A percentile compares a stretch with the other conserved stretches of the same genome.
phyloP scores from a whole-genome alignment of 1,140 invertebrate species.

The Tribolium castaneum region DNA sequence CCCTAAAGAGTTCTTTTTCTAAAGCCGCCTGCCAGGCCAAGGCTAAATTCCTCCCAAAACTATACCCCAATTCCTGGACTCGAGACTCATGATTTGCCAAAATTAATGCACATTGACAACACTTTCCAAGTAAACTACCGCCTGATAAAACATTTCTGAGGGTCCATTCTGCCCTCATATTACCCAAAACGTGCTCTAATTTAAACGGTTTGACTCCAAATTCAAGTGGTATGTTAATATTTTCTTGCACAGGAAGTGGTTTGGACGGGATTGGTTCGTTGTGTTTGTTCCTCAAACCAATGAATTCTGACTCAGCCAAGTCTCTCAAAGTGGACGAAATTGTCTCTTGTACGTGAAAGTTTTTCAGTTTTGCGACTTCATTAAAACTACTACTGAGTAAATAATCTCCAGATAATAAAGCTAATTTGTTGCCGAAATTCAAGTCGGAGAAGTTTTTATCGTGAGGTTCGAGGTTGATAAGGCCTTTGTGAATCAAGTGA shows the following conservation, averaged over 20 bases:
- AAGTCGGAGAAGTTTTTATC: constrained; percentile 76
- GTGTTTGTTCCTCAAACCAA: constrained; percentile 78
- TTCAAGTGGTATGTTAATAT: constrained; percentile 49
- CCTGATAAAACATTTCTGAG: constrained; percentile 82
- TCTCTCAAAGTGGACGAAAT: constrained; percentile 89
- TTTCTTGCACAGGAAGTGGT: constrained; percentile 59
- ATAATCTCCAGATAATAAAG: constrained; percentile 81
- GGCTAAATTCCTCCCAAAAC: constrained; percentile 91
- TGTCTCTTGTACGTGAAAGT: constrained; percentile 85
- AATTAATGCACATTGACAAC: constrained; percentile 85
- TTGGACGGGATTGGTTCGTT: constrained; percentile 78
- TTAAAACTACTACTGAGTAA: constrained; percentile 80
- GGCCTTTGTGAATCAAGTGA: constrained; percentile 91
- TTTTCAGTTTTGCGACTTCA: constrained; percentile 82
- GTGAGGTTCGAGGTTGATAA: constrained; percentile 55
- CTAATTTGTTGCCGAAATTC: constrained; percentile 95
- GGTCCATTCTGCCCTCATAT: constrained; percentile 78
- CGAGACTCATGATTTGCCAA: constrained; percentile 81
- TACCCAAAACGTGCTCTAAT: constrained; percentile 57
- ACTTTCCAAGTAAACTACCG: constrained; percentile 85
- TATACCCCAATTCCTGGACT: constrained; percentile 80
- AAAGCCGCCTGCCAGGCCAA: constrained; percentile 87
- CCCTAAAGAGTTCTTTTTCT: constrained; percentile 59
- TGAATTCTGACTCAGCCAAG: constrained; percentile 88
- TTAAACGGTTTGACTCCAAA: constrained; percentile 52